Evolutionary conservation across 2,888 invertebrate species (phyloP), one percentile per base, ranked within the genome.

Genomic region (Andrena hattorfiana): DNA sequence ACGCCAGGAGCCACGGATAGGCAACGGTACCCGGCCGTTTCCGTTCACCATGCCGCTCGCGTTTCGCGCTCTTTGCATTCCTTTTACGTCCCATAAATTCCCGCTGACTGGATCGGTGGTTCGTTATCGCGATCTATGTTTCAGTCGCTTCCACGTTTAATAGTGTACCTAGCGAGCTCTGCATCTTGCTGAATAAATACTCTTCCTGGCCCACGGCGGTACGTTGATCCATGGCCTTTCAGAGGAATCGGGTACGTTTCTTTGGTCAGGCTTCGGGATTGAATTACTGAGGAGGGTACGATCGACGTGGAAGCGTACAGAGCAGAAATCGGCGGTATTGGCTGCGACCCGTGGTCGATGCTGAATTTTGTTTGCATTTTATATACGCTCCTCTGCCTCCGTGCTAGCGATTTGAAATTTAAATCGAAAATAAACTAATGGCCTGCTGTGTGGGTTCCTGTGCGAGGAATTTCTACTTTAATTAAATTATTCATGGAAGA

Each of bases 31-130:
- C 8, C 51, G 56, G 42, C 26, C 42, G 42, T 5, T 42, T 56
- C 26, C 56, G 8, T 26, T 68, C 23, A 62, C 54, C 70, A 16
- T 67, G 42, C 42, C n/a, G n/a, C 16, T 35, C 54, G 59, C 69
- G 48, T 56, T 69, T 8, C 48, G 32, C 63, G 23, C 35, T 59
- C 72, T 76, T 75, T 71, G 83, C 75, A 48, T 68, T 85, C 76
- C 76, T 74, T 83, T 85, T 77, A 66, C 84, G 84, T 64, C 30
- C 62, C 75, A 81, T 82, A 81, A 83, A 81, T 80, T 80, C 70
- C n/a, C 62, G 32, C 48, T 42, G 56, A 20, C 70, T 56, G 66
- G 72, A 78, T 86, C 81, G 77, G 60, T 60, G 63, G 68, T 85
- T 74, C 76, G 75, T 78, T 77, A 83, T 81, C 77, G 20, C 77